Base-by-base conservation (phyloP, 2,888 invertebrate genomes). In the Eulithis testata region DNA sequence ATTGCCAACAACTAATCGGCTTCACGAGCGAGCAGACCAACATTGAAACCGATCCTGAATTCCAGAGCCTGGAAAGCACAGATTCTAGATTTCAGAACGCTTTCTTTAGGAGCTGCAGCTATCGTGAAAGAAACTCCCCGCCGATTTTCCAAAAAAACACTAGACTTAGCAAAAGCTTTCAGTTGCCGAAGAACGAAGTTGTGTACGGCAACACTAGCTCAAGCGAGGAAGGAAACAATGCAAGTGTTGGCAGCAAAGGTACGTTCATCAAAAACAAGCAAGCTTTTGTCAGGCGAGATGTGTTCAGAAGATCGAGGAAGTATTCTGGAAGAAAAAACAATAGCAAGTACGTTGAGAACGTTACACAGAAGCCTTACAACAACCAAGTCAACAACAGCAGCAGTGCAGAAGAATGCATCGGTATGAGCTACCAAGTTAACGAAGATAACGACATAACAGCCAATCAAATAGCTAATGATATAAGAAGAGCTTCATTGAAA, bases 221-320 rank as follows among this genome's bases (percentile, higher is more conserved):
- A 7, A 93, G 93, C 76, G 93, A 94, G 79, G 94, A 93, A 76
- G 92, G 91, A 9, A 93, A 90, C 72, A 89, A 83, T 73, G 85
- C 79, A 53, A 93, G 84, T 71, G 79, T 81, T 37, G 80, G 87
- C 49, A 87, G 84, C 75, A 93, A 93, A 69, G 91, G 94, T 56
- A 94, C 94, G 36, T 95, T 94, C 69, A 94, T 95, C 55, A 94
- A 94, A 83, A 93, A 93, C 65, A 94, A 94, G 77, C 93, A 94
- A 76, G 94, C 90, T 3, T 93, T 93, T 70, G 88, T 91, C 0
- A 82, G 93, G 69, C 82, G 93, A 77, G 93, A 93, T 63, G 93
- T 93, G 3, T 93, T 93, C 66, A 87, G 93, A 71, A 84, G 93
- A 68, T 93, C 93, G 9, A 87, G 93, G 70, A 93, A 93, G 73